Base-by-base conservation (phyloP, 2,113 vertebrate species). In the Phylloscopus whistleri region DNA sequence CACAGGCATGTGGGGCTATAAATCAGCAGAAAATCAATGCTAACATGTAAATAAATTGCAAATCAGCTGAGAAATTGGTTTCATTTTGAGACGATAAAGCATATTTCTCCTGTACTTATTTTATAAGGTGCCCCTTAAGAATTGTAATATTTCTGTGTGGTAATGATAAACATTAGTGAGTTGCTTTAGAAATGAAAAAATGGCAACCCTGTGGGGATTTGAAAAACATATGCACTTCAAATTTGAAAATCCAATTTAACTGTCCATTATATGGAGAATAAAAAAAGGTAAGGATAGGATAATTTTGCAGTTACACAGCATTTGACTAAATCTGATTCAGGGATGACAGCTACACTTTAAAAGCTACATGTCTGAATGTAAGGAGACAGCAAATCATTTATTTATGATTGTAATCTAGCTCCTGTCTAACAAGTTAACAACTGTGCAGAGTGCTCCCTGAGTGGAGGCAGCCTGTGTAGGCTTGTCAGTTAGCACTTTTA, bases 221-320 rank as follows among this genome's bases (percentile, higher is more conserved):
- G 97, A 96, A 97, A 97, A 97, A 98, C 97, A 98, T 97, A 98
- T 97, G 98, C 98, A 98, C 97, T 98, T 98, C 98, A 97, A 97
- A 98, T 98, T 96, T 98, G 98, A 97, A 98, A 98, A 98, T 98
- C 98, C 98, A 98, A 98, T 98, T 98, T 98, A 98, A 98, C 98
- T 98, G 98, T 98, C 98, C 98, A 98, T 98, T 98, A 98, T 98
- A 97, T 95, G 96, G 96, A 96, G 97, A 98, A 98, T 98, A 98
- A 97, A 98, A 97, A 96, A 97, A 98, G 97, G 97, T 98, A 98
- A 98, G 97, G 97, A 96, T 95, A 96, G 97, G 98, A 98, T 98
- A 98, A 98, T 98, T 98, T 98, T 98, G 98, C 97, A 98, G 97
- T 98, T 98, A 98, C 97, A 95, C 97, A 97, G 98, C 98, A 98